Evolutionary conservation across 1,140 invertebrate species (phyloP).

Genomic region (Cotesia chilonis): DNA sequence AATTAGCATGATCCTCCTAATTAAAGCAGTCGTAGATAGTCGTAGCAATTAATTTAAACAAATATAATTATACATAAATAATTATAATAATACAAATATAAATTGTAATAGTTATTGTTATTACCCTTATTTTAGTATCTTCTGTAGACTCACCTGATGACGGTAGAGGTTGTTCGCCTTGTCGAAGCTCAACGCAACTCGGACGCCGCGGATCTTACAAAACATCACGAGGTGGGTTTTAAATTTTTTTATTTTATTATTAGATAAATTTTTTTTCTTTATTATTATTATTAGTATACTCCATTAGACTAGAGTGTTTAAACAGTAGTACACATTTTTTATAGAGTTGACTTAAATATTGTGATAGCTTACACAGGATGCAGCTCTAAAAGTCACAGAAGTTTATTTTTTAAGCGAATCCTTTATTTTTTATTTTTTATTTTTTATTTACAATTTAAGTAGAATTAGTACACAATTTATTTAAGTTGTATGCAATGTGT

Average conservation of each 20-base stretch:
- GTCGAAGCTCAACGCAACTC: slow-evolving; percentile 73
- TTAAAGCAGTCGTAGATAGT: slow-evolving; percentile 1
- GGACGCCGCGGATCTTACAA: slow-evolving; percentile 85
- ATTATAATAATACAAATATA: neutral
- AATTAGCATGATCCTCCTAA: no score
- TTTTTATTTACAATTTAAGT: slow-evolving; percentile 40
- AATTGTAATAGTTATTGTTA: slow-evolving; percentile 53
- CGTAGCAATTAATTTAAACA: neutral
- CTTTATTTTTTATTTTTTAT: neutral
- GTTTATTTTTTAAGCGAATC: neutral
- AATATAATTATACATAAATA: slow-evolving; percentile 1
- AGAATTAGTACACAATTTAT: slow-evolving; percentile 52
- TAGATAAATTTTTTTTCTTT: slow-evolving; percentile 20
- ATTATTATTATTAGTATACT: no score
- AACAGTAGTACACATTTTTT: slow-evolving; percentile 15
- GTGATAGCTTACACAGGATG: slow-evolving; percentile 7
- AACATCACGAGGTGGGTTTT: slow-evolving; percentile 80
- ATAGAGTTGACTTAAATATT: neutral
- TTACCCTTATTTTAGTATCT: slow-evolving; percentile 65
- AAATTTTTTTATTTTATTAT: slow-evolving; percentile 22
- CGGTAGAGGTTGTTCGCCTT: slow-evolving; percentile 76
- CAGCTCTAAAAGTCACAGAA: neutral
- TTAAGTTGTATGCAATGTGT: slow-evolving; percentile 61
- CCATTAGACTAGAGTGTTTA: no score
- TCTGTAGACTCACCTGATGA: slow-evolving; percentile 83